phyloP scores from a whole-genome alignment of 2,113 vertebrate species.

The Marmota flaviventris region DNA sequence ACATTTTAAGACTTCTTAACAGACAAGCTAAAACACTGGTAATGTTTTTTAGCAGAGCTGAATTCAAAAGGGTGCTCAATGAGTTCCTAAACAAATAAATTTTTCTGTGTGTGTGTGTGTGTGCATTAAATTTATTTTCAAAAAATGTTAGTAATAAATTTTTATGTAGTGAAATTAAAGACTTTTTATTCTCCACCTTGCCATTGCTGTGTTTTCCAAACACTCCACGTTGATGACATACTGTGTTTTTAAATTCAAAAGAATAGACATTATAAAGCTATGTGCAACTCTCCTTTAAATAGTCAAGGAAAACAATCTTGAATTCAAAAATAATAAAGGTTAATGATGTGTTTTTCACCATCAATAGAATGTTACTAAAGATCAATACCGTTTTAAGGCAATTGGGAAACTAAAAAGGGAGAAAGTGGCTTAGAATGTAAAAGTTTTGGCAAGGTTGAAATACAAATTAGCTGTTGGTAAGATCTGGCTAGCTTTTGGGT shows the following conservation, averaged over 20 bases:
- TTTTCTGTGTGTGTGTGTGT: too few relatives aligned
- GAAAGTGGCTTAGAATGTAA: background rate
- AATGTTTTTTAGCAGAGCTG: background rate
- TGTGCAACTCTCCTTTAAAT: background rate
- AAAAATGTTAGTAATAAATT: background rate
- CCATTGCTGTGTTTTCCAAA: background rate
- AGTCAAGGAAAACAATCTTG: conserved; percentile 11
- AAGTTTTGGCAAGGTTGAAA: background rate
- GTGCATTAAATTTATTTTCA: background rate
- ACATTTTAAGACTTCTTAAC: conserved; percentile 10
- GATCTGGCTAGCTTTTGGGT: background rate
- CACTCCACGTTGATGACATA: background rate
- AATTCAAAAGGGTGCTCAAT: background rate
- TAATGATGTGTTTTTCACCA: background rate
- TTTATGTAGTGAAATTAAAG: background rate
- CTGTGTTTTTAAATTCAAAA: conserved; percentile 5
- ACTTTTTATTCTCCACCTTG: conserved; percentile 4
- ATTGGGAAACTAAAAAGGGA: background rate
- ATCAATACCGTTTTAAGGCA: background rate
- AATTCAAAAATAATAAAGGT: background rate
- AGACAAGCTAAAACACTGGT: background rate
- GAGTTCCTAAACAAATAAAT: background rate
- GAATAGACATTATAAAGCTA: background rate
- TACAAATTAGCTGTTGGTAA: background rate
- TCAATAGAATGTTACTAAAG: background rate